phyloP scores from a whole-genome alignment of 2,888 invertebrate genomes.

The Nomada lathburiana region DNA sequence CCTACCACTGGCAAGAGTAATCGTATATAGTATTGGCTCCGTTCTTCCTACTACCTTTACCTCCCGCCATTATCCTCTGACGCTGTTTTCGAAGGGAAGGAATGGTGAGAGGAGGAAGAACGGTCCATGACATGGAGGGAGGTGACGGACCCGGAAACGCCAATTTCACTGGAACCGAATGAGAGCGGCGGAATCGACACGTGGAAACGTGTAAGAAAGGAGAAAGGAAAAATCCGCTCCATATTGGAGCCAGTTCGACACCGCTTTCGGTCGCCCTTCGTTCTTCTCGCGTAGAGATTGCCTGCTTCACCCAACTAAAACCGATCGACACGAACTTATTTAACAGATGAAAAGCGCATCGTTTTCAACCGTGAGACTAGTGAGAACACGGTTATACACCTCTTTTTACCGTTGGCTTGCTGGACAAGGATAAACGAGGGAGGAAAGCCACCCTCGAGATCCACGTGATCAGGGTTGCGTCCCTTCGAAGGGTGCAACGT shows the following conservation, averaged over 20 bases:
- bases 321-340: neutral
- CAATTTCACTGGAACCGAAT: slow-evolving; percentile 70
- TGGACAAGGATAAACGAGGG: slow-evolving; percentile 65
- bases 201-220: slow-evolving; percentile 67
- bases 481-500: slow-evolving; percentile 68
- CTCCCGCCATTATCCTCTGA: slow-evolving; percentile 49
- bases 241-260: slow-evolving; percentile 16
- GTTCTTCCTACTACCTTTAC: slow-evolving; percentile 57
- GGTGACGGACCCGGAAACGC: slow-evolving; percentile 74
- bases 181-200: slow-evolving; percentile 67
- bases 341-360: neutral
- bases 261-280: slow-evolving; percentile 22
- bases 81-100: slow-evolving; percentile 64
- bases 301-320: neutral
- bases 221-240: slow-evolving; percentile 63
- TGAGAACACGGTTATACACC: slow-evolving; percentile 3
- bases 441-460: slow-evolving; percentile 68
- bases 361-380: neutral
- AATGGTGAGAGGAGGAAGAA: slow-evolving; percentile 63
- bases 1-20: slow-evolving; percentile 63
- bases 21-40: slow-evolving; percentile 48
- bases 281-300: neutral
- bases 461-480: slow-evolving; percentile 73
- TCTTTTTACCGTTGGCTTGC: slow-evolving; percentile 55
- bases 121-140: slow-evolving; percentile 35